Evolutionary conservation across 2,888 invertebrate species (phyloP), one percentile per base, ranked within the genome.

Genomic region (Noctua comes): DNA sequence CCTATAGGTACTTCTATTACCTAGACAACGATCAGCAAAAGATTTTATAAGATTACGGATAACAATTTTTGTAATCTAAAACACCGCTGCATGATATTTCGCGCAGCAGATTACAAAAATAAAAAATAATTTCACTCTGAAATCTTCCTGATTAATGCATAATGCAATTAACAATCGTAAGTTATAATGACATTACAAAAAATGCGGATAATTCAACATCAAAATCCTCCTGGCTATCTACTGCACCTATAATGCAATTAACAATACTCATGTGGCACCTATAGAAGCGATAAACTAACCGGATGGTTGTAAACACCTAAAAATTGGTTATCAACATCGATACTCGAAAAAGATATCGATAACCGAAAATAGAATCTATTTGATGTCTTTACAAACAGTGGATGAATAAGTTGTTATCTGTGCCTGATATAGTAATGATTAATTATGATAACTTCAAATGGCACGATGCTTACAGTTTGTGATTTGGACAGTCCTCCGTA

Each of bases 311-410:
- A 57, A 82, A 73, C 48, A 77, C 51, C 62, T 16, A 66, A 65
- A 64, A 76, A 68, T 43, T 65, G 6, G 4, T 73, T 74, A 83
- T 80, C 84, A 27, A 43, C 65, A 62, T 31, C 27, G 31, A 64
- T 64, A 65, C n/a, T 83, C 36, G 57, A 75, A 72, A 70, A 70
- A 66, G 62, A 24, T 69, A 70, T 73, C 54, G 82, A 73, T 70
- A 73, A 59, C 73, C 71, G 46, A 76, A 86, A 86, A 85, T 80
- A 86, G 84, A 86, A 69, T 84, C 54, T 75, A 78, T 68, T 73
- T 77, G 21, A 62, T 54, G n/a, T 31, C 64, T 68, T 43, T 18
- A 6, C 43, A 27, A 76, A 68, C 18, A 43, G 51, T 57, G 72
- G 78, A 65, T 74, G 72, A 78, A 78, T 36, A 65, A 40, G 74